Percentiles rank a stretch among this genome's conserved stretches.
phyloP scores from a whole-genome alignment of 1,140 invertebrate genomes.

The Acromyrmex charruanus region DNA sequence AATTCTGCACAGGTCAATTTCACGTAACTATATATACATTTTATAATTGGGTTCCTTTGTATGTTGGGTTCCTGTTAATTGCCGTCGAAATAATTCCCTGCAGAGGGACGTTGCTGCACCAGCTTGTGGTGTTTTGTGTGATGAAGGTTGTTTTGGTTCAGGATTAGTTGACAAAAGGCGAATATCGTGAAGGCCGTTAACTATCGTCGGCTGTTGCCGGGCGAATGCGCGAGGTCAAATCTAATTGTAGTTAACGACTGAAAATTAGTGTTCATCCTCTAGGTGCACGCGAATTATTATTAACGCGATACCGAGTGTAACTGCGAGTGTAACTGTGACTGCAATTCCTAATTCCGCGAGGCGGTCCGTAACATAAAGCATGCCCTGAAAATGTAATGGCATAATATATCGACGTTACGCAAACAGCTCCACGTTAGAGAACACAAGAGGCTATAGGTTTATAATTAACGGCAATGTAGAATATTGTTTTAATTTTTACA shows the following conservation, averaged over 20 bases:
- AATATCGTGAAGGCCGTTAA: slow-evolving; percentile 62
- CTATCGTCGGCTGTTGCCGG: slow-evolving; percentile 48
- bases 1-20: neutral
- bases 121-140: slow-evolving; percentile 28
- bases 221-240: slow-evolving; percentile 68
- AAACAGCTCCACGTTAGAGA: slow-evolving; percentile 27
- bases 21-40: neutral
- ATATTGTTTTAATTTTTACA: neutral
- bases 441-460: slow-evolving; percentile 6
- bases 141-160: slow-evolving; percentile 36
- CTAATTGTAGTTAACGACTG: slow-evolving; percentile 76
- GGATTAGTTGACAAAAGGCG: slow-evolving; percentile 61
- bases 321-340: slow-evolving; percentile 59
- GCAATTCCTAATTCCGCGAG: slow-evolving; percentile 72
- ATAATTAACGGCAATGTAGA: neutral
- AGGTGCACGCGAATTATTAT: slow-evolving; percentile 72
- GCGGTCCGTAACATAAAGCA: slow-evolving; percentile 44
- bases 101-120: slow-evolving; percentile 9
- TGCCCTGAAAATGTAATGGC: slow-evolving; percentile 52
- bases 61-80: slow-evolving; percentile 41
- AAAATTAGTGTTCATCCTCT: slow-evolving; percentile 71
- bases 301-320: slow-evolving; percentile 70
- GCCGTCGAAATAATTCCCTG: slow-evolving; percentile 50
- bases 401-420: slow-evolving; percentile 47
- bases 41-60: slow-evolving; percentile 50